Evolutionary conservation across 2,797 vertebrate species (phyloP), one percentile per base, ranked within the genome.

Genomic region (Myiotriccus ornatus): DNA sequence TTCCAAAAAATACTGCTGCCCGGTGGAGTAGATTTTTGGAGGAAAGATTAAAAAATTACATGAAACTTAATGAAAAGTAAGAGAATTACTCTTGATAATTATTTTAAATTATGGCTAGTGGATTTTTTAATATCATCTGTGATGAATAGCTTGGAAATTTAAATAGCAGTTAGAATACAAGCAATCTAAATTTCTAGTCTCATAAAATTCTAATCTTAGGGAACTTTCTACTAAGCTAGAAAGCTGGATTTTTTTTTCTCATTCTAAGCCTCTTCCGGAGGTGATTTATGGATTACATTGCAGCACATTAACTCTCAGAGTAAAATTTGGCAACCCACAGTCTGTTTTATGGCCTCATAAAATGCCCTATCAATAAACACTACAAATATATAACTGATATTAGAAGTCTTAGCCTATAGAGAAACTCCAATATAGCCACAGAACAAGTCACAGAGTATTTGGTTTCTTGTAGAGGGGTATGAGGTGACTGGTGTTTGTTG

Each of bases 271-370:
- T 87, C 32, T 67, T 77, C 27, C 37, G 75, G 44, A 70, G 60
- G 37, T 60, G 75, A 93, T 16, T 94, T 92, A 89, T 68, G 71
- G 70, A 62, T 89, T 65, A 77, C 52, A 43, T 56, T 87, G 69
- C 53, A 89, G 52, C 22, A 39, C 41, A 77, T 85, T 49, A 57
- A 19, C 41, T 77, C 64, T 70, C 79, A 71, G 46, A 60, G 34
- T 53, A 79, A 77, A 87, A 85, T 64, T 19, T 74, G 71, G 30
- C 44, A 80, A 28, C 10, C 44, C 41, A 39, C 9, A n/a, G 62
- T 43, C 56, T 67, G 37, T 56, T 84, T 93, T 91, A 92, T n/a
- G 49, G 37, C 27, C 76, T 85, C 70, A 52, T 87, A 91, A 95
- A 96, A 89, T 50, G 3, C 6, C 34, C 46, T 80, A 70, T 83